phyloP scores from a whole-genome alignment of 2,797 vertebrate genomes.

The Psittacula derbiana region DNA sequence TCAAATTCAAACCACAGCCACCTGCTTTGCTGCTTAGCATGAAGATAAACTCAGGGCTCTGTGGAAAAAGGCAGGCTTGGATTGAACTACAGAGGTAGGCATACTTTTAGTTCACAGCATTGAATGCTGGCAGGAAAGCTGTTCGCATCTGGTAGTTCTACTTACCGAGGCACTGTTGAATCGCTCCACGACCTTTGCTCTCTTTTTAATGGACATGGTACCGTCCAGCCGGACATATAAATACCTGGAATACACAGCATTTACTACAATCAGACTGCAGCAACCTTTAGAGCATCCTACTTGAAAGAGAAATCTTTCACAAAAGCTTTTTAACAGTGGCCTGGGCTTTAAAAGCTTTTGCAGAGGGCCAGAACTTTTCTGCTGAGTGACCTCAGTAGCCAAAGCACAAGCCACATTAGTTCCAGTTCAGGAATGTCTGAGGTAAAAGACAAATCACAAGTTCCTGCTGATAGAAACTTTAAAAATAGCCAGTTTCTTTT shows the following conservation, averaged over 20 bases:
- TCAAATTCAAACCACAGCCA: constrained; percentile 94
- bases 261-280: not conserved
- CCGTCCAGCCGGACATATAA: constrained; percentile 93
- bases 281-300: not conserved
- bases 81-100: not conserved
- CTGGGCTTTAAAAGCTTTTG: not conserved
- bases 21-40: constrained; percentile 99
- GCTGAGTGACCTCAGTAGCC: not conserved
- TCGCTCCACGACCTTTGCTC: constrained; percentile 92
- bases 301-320: not conserved
- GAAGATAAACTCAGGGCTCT: constrained; percentile 97
- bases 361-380: not conserved
- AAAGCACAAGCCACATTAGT: not conserved
- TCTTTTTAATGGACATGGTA: constrained; percentile 98
- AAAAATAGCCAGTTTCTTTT: not conserved
- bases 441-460: not conserved
- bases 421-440: not conserved
- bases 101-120: not conserved
- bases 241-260: constrained; percentile 78
- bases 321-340: not conserved
- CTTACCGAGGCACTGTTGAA: constrained; percentile 91
- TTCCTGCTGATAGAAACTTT: not conserved
- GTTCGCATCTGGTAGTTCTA: not conserved
- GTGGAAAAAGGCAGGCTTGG: not conserved
- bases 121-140: not conserved